These are phyloP conservation scores for Mylabris phalerata DNA, from an alignment of 1,140 invertebrate species.

Conservation along the genomic window DNA sequence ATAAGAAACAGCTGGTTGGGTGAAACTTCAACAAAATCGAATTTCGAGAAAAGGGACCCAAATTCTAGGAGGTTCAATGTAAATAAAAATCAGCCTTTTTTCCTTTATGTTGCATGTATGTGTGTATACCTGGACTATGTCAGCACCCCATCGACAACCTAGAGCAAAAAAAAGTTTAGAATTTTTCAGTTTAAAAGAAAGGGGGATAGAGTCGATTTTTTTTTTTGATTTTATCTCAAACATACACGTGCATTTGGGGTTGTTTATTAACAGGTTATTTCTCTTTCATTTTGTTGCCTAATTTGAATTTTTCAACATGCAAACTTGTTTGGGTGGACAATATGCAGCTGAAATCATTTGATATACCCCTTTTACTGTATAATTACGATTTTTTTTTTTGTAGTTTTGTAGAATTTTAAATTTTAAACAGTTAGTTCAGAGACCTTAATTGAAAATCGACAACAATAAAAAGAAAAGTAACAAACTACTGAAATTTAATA, in stretches of 20 bases:
- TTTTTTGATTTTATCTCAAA: neutral
- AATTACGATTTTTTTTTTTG: no score
- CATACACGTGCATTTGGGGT: constrained; percentile 6
- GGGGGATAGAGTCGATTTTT: no score
- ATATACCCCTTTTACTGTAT: no score
- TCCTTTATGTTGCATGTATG: neutral
- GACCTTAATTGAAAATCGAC: no score
- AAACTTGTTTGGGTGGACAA: constrained; percentile 16
- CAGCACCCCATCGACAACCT: no score
- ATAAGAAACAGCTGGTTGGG: constrained; percentile 6
- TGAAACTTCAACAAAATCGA: neutral
- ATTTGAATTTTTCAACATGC: constrained; percentile 15
- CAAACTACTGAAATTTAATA: no score
- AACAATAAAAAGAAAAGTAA: no score
- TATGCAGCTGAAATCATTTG: constrained; percentile 1
- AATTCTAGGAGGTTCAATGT: constrained; percentile 6
- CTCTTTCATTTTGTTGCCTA: constrained; percentile 11
- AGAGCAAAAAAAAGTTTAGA: no score
- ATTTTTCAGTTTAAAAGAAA: no score
- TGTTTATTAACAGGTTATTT: constrained; percentile 17
- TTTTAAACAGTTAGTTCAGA: no score
- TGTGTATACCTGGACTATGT: neutral
- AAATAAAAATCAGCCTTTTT: no score
- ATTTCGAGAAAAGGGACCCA: constrained; percentile 14
- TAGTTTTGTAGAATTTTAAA: no score